These are phyloP conservation scores for Heterodera carotae DNA, from an alignment of 1,140 invertebrate genomes.

Conservation along the genomic window DNA sequence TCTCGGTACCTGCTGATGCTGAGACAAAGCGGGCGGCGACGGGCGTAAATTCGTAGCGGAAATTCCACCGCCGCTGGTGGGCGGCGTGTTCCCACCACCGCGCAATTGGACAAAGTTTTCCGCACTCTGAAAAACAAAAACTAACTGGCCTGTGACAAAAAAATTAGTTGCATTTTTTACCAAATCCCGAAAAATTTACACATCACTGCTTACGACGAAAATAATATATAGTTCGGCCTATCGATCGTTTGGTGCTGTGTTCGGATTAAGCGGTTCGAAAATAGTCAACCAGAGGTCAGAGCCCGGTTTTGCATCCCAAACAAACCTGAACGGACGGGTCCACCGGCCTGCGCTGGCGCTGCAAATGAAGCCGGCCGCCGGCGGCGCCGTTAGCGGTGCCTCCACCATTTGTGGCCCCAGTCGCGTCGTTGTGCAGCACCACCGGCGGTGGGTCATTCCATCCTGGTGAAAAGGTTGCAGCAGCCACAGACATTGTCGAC, in stretches of 20 bases:
- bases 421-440: neutral
- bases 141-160: no score
- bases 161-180: no score
- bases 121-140: conserved; percentile 15
- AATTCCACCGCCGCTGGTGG: no score
- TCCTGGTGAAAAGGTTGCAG: conserved; percentile 16
- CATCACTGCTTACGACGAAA: no score
- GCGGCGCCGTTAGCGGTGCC: neutral
- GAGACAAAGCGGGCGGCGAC: no score
- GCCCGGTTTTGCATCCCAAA: no score
- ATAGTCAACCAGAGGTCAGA: neutral
- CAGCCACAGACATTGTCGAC: no score
- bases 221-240: no score
- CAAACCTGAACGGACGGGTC: conserved; percentile 41
- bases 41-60: neutral
- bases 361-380: conserved; percentile 19
- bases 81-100: neutral
- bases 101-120: neutral
- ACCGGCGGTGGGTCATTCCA: conserved; percentile 39
- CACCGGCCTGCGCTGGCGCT: conserved; percentile 35
- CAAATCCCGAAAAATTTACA: no score
- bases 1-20: neutral
- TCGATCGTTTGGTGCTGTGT: no score
- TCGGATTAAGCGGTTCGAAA: neutral
- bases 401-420: conserved; percentile 13